Evolutionary conservation across 2,113 vertebrate species (phyloP), one percentile per base, ranked within the genome.

Genomic region (Myocastor coypus): DNA sequence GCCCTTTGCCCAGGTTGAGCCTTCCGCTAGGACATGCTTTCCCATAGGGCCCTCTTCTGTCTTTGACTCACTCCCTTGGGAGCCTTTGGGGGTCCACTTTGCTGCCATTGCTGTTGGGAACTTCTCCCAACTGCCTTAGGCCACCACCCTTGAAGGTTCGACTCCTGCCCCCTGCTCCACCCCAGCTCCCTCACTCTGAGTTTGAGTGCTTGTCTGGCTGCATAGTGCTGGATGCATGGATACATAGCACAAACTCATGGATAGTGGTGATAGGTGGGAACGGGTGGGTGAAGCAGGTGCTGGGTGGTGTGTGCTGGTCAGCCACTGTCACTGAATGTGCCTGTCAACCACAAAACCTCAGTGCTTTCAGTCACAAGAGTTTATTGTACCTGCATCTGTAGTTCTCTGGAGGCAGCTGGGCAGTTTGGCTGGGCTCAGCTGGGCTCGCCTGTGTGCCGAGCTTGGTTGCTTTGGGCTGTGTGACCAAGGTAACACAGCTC

Each of bases 391-490:
- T 9, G 55, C 0, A 0, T 64, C 57, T 86, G 42, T 37, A 68
- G 59, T 61, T 46, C 26, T 16, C 52, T 83, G 28, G 64, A 66
- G 13, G 91, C 46, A 63, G 83, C 34, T n/a, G 40, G 34, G 50
- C 87, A 63, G 61, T 59, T 73, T 42, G 66, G 52, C 40, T 91
- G 85, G 66, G 88, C 61, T 94, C 55, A 40, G 66, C 80, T 81
- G 57, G 55, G 64, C 63, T 80, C 12, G 10, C 57, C 57, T 28
- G 42, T n/a, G 2, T 20, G 71, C 34, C 59, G 50, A 59, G 26
- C 46, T 10, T 22, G 24, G n/a, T 22, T 77, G 10, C 20, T 94
- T 81, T 90, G 69, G 59, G 64, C 57, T 59, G 57, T 63, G 42
- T 46, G 16, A 42, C 17, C 40, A 57, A 80, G 66, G 30, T 32